Conservation (phyloP, 2,888 invertebrate species). For the Pandemis heparana region DNA sequence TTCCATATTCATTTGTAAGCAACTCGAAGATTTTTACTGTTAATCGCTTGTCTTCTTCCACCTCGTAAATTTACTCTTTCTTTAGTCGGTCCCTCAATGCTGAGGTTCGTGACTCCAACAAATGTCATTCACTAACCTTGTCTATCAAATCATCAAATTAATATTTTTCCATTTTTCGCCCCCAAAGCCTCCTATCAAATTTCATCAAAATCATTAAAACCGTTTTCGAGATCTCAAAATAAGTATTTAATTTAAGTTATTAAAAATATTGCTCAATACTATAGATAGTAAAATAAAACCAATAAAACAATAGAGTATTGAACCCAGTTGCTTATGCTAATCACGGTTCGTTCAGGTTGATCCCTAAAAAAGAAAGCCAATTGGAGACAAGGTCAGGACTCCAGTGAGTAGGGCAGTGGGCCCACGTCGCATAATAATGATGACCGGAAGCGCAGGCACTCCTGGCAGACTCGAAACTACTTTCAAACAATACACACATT, state of each 20-base stretch:
- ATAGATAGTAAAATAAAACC: neutral
- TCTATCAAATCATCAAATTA: no score
- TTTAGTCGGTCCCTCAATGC: no score
- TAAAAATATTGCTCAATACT: neutral
- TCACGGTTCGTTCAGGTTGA: slow-evolving; percentile 33
- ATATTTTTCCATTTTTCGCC: no score
- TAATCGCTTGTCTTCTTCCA: no score
- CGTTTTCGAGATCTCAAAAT: no score
- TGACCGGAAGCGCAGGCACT: slow-evolving; percentile 49
- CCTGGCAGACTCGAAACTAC: slow-evolving; percentile 47
- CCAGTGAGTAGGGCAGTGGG: slow-evolving; percentile 71
- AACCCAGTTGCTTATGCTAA: neutral
- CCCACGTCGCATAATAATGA: slow-evolving; percentile 69
- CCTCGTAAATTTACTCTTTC: no score
- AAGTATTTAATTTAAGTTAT: no score
- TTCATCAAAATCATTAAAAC: no score
- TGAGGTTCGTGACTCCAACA: no score
- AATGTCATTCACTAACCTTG: no score
- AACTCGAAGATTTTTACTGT: no score
- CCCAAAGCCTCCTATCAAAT: no score
- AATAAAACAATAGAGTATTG: neutral
- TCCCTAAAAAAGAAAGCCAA: slow-evolving; percentile 64
- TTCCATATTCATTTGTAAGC: neutral
- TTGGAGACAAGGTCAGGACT: slow-evolving; percentile 66
- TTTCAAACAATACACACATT: slow-evolving; percentile 39